Evolutionary conservation across 2,113 vertebrate species (phyloP), one percentile per base, ranked within the genome.

Genomic region (Mus pahari): DNA sequence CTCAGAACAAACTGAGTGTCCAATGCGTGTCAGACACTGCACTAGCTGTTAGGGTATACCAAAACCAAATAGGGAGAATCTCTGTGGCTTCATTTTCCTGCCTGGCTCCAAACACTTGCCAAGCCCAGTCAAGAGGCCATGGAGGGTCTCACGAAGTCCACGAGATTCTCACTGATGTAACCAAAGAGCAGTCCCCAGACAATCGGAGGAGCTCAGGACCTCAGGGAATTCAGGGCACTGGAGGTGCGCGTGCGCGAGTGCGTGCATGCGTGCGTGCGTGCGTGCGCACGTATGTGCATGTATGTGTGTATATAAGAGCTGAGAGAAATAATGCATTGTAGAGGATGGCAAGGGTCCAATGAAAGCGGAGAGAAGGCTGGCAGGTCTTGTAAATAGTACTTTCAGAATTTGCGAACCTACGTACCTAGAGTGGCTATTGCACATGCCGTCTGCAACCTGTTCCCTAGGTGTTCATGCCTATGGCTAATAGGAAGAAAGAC

Each of bases 11-110:
- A 71, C 0, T 0, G 70, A 39, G 28, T 6, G 24, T 66, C 39
- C 28, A 48, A 7, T 24, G 1, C 0, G 14, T 0, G 3, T 14
- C 70, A 2, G 75, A 66, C 42, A 31, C 42, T 12, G 48, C 70
- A 0, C 42, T 89, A 66, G 3, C 60, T 79, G 8, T 20, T 31
- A 17, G 28, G 7, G 20, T 20, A 3, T 26, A 28, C 9, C 10
- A 3, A 11, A 53, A 53, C 28, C 42, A 73, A 17, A 31, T 0
- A 3, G 36, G 22, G 31, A 39, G 0, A 22, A 70, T n/a, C 82
- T 55, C 26, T 14, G 0, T 36, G 45, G 60, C 68, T 24, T 66
- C 53, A 33, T 28, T 50, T 31, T 7, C n/a, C 58, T 9, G 7
- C 10, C 16, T 58, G 0, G 0, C 24, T 31, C n/a, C 53, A 62